Evolutionary conservation across 1,140 invertebrate genomes (phyloP).

Genomic region (Cecropterus lyciades): DNA sequence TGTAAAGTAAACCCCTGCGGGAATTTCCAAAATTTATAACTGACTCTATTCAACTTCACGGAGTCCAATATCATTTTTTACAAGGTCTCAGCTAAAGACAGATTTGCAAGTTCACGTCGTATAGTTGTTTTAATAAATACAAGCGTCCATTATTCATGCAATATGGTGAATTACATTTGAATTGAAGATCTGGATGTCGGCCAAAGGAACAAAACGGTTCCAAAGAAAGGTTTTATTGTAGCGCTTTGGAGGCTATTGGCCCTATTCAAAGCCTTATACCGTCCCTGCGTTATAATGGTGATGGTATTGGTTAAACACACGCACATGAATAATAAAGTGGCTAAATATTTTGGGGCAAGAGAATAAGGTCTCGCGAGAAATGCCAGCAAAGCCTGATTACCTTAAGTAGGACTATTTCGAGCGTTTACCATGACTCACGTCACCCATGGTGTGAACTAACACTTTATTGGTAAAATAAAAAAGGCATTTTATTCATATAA

Average conservation of each 20-base stretch:
- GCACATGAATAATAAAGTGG: slow-evolving; percentile 15
- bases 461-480: no score
- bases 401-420: slow-evolving; percentile 48
- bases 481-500: no score
- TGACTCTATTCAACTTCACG: slow-evolving; percentile 1
- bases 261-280: background rate
- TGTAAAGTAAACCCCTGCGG: background rate
- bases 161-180: slow-evolving; percentile 21
- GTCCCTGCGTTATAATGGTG: background rate
- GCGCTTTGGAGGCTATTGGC: background rate
- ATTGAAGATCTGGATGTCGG: slow-evolving; percentile 19
- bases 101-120: slow-evolving; percentile 12
- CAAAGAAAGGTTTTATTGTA: slow-evolving; percentile 2
- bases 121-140: slow-evolving; percentile 20
- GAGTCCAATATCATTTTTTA: slow-evolving; percentile 13
- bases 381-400: background rate
- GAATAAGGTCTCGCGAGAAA: background rate
- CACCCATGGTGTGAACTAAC: no score
- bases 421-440: slow-evolving; percentile 4
- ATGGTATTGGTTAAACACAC: slow-evolving; percentile 3
- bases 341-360: slow-evolving; percentile 4
- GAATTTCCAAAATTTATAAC: slow-evolving; percentile 7
- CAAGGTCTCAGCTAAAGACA: background rate
- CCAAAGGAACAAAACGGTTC: slow-evolving; percentile 16
- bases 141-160: slow-evolving; percentile 19